Evolutionary conservation across 2,113 vertebrate genomes (phyloP), one percentile per base, ranked within the genome.

Genomic region (Saccopteryx bilineata): DNA sequence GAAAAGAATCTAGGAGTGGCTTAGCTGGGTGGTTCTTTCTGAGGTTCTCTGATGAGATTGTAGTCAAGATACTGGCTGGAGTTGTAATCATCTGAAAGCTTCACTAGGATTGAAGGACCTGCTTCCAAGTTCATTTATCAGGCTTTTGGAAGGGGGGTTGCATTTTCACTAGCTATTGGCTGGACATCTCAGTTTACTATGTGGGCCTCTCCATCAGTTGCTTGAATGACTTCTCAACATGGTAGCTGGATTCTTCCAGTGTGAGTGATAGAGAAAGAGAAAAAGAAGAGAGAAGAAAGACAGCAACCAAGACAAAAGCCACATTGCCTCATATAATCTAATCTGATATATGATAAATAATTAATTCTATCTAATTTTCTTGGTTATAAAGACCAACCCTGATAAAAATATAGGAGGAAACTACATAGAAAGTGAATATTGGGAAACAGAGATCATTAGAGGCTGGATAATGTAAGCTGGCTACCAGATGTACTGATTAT

Each of bases 191-290:
- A 91, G 9, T 75, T 93, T 15, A 93, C 54, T 61, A 65, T 84
- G 48, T 84, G 90, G 60, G 17, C 33, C 28, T 95, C 50, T 60
- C 54, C 31, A 69, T 50, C 66, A 7, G 14, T 10, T 75, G 58
- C 26, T 60, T 75, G 52, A 85, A 9, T 94, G 72, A 81, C 19
- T 93, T 93, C 58, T 90, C 72, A 83, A 68, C 60, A 56, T 58
- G 56, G 46, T 58, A 94, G 19, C 21, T 94, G 61, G 26, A 15
- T 86, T 94, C 6, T 14, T 31, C 3, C 9, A 82, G 24, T 23
- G 4, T 66, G 50, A 90, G 18, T n/a, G 39, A 93, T 93, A 66
- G 23, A 66, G 21, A 87, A 46, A 83, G 5, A 60, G 15, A 54
- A 8, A 86, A 18, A 87, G 69, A 48, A 48, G 69, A 66, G 69